These are phyloP conservation scores for Rhorus exstirpatorius DNA, from an alignment of 2,888 invertebrate genomes.

Conservation along the genomic window DNA sequence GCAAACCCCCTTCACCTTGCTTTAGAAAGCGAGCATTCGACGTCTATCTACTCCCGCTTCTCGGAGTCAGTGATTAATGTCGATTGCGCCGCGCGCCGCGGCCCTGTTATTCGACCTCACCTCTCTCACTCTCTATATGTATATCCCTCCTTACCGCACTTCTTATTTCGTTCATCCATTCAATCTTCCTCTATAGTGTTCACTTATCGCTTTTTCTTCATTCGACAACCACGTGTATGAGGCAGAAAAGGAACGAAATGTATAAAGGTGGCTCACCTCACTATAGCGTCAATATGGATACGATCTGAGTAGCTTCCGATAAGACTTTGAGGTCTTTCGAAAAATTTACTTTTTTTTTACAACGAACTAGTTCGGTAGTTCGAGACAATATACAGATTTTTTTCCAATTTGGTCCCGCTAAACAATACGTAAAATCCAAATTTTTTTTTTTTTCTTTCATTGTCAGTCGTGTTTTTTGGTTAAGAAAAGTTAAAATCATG, in stretches of 20 bases:
- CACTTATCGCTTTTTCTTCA: slow-evolving; percentile 58
- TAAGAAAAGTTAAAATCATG: no score
- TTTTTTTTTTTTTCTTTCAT: neutral
- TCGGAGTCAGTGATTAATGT: slow-evolving; percentile 85
- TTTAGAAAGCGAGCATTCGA: slow-evolving; percentile 85
- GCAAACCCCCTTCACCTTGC: slow-evolving; percentile 83
- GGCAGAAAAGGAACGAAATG: slow-evolving; percentile 13
- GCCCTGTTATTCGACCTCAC: slow-evolving; percentile 83
- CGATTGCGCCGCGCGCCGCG: slow-evolving; percentile 79
- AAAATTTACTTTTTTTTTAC: neutral
- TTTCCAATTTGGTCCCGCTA: neutral
- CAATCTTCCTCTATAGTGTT: slow-evolving; percentile 45
- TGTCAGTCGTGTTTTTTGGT: no score
- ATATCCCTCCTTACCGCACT: slow-evolving; percentile 44
- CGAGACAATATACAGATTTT: neutral
- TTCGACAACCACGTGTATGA: slow-evolving; percentile 10
- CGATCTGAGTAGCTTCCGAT: slow-evolving; percentile 42
- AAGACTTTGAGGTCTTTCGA: neutral
- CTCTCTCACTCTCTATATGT: slow-evolving; percentile 71
- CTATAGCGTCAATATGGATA: slow-evolving; percentile 65
- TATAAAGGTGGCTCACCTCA: slow-evolving; percentile 58
- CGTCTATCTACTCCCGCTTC: slow-evolving; percentile 84
- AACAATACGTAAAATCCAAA: neutral
- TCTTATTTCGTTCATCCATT: slow-evolving; percentile 42
- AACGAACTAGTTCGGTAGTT: neutral